Evolutionary conservation across 2,797 vertebrate genomes (phyloP).

Genomic region (Scyliorhinus canicula): DNA sequence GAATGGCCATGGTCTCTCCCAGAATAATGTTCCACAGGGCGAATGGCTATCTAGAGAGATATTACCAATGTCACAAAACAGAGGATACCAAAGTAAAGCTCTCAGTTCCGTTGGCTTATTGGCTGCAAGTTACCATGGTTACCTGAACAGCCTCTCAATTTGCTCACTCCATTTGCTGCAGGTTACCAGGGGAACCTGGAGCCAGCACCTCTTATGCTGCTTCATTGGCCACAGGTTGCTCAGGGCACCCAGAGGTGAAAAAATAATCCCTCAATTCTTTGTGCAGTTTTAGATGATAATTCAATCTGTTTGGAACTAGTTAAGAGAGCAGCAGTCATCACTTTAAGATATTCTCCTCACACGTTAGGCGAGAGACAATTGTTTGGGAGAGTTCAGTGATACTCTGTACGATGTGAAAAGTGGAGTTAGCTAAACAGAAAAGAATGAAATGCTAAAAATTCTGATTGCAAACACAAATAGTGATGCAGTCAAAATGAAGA

Average conservation of each 20-base stretch:
- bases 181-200: no score
- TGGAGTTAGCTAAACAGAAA: no score
- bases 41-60: not conserved
- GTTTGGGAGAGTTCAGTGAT: no score
- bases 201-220: not conserved
- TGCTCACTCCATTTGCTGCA: not conserved
- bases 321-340: not conserved
- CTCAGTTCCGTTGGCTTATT: not conserved
- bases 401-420: no score
- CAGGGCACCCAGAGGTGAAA: not conserved
- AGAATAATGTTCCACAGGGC: not conserved
- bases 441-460: no score
- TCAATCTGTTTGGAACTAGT: not conserved
- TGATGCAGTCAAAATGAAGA: no score
- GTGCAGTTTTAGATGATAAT: not conserved
- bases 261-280: not conserved
- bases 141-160: not conserved
- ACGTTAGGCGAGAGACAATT: no score
- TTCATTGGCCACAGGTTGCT: not conserved
- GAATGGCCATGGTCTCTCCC: not conserved
- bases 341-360: not conserved
- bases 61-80: not conserved
- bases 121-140: not conserved
- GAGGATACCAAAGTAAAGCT: not conserved
- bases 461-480: no score